Evolutionary conservation across 2,888 invertebrate genomes (phyloP), one percentile per base, ranked within the genome.

Genomic region (Synergus umbraculus): DNA sequence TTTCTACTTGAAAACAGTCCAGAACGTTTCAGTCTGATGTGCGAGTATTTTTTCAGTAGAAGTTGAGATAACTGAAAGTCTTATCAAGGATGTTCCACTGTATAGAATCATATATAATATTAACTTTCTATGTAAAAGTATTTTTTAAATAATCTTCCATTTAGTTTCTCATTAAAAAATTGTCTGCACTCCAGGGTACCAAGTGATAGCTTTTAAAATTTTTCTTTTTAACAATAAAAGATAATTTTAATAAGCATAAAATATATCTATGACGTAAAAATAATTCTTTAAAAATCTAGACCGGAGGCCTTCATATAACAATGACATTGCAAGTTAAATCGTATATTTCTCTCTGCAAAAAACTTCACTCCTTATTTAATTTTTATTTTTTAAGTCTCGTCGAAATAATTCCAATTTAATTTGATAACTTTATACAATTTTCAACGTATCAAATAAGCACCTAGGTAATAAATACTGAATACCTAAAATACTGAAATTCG

Each of bases 141-240:
- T 49, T 49, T n/a, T n/a, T 5, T 7, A 49, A n/a, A 49, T 49
- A 49, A 49, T n/a, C 15, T 7, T 54, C 3, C 7, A n/a, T 54
- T 54, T n/a, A n/a, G 8, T 0, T n/a, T n/a, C 15, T n/a, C 7
- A 9, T 54, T 54, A 8, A n/a, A 54, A 15, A n/a, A n/a, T 54
- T 8, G 2, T 54, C 2, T n/a, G 8, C n/a, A n/a, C n/a, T 9
- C n/a, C 54, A n/a, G 54, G 1, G n/a, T 54, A n/a, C 54, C n/a
- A 54, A 54, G 54, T n/a, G n/a, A n/a, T 2, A 2, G 8, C 7
- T n/a, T 54, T n/a, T 2, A n/a, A 54, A 76, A 37, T 82, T 80
- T 22, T 60, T n/a, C n/a, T 54, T 79, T 66, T n/a, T 67, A 63
- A 79, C 60, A 64, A 46, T 12, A 10, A 10, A 60, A 60, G 1